Base-by-base conservation (phyloP, 2,797 vertebrate species). In the Lycodopsis pacificus region DNA sequence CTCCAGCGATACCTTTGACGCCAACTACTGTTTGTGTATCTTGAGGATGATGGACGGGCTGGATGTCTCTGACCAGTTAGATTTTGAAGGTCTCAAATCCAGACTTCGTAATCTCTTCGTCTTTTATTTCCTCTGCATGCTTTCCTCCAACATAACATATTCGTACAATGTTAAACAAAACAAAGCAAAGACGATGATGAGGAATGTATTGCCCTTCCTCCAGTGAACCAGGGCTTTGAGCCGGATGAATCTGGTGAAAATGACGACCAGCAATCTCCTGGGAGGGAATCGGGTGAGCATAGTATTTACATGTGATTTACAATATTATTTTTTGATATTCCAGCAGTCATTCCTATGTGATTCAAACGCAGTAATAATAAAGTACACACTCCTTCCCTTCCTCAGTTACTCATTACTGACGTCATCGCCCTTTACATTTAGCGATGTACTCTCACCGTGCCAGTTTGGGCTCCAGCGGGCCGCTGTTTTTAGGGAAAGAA, bases 1-100 rank as follows among this genome's bases (percentile, higher is more conserved):
- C 42, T 62, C 20, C 71, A 96, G 96, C 44, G 94, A 96, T 13
- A 91, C 93, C 0, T 96, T 96, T 65, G 95, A 96, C 76, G 88
- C 87, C 25, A 94, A 94, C 56, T 91, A 91, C 58, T 92, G 94
- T 32, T 83, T 96, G 68, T 96, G 94, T 36, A 81, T 96, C 75
- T 73, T 96, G 72, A 92, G 94, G 73, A 94, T 95, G 91, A 92
- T 91, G 86, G 92, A 94, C 0, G 93, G 94, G 5, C 79, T 94
- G 73, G 93, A 95, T 19, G 42, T 95, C 46, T 88, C 92, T 3
- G 91, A 93, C 25, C 90, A 92, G 30, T 83, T 93, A 64, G 86
- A 94, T 14, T 86, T 81, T 67, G 88, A 93, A 92, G 94, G 95
- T 95, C 42, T 84, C 56, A 56, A 49, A 58, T 40, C 10, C 6